Base-by-base conservation (phyloP, 1,140 invertebrate species). In the Plutomurus gul region DNA sequence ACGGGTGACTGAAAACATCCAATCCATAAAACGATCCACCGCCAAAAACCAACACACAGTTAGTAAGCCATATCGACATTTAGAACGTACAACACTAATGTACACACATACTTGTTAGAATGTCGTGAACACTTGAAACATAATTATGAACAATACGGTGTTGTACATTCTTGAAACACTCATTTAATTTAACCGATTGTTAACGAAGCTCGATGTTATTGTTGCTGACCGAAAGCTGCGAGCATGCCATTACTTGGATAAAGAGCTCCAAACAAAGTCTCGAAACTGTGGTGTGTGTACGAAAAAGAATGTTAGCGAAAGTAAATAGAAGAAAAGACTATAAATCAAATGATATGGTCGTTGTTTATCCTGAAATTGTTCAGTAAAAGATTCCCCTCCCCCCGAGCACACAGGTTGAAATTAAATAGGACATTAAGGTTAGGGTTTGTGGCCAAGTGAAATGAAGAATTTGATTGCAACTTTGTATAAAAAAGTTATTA, bases 401-500 rank as follows among this genome's bases (percentile, higher is more conserved):
- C 56, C 56, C 20, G 56, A 65, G 27, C 56, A 65, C 18, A 49
- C 46, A 49, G 46, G 2, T 43, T 49, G n/a, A 49, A 49, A n/a
- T 36, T 30, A 65, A 65, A 65, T 4, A 65, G 56, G 56, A 65
- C n/a, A 27, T 36, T n/a, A 65, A 65, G 56, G 47, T 51, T 22
- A 51, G 13, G 47, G 56, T 65, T 65, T 27, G 56, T 65, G 56
- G 56, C 30, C 4, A 65, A 65, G 56, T 65, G 56, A 65, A 65
- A 33, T 65, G 56, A 65, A 65, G 56, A 65, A 65, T 65, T 65
- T 30, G 56, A 65, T 65, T 65, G 56, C 56, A 65, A 65, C 56
- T 65, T 65, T 65, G 30, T 65, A 65, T 65, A 65, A n/a, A n/a
- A n/a, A n/a, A n/a, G n/a, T n/a, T n/a, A n/a, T n/a, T n/a, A n/a